Base-by-base conservation (phyloP, 1,140 invertebrate genomes). In the Ridgeia piscesae region DNA sequence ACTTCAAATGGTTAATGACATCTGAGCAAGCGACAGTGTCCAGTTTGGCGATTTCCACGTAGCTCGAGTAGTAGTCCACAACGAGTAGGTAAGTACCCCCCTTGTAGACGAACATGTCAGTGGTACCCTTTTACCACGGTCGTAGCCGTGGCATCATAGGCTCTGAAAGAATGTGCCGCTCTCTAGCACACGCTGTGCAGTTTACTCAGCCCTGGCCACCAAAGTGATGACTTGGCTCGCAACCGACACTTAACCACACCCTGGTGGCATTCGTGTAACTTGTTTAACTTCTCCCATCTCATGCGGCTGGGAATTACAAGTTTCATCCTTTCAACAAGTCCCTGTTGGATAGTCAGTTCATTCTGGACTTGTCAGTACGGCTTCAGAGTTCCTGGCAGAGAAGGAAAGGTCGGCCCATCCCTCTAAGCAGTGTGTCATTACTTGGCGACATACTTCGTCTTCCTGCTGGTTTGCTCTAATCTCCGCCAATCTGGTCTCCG, bases 121-220 rank as follows among this genome's bases (percentile, higher is more conserved):
- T 33, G 27, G 27, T 34, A 1, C 92, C 91, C 1, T 34, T 89
- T 88, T 93, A 58, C 92, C 92, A 93, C 48, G 91, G 92, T 58
- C 91, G 14, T 31, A 35, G 14, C 27, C 34, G 33, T 6, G 92
- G 33, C 9, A 89, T 33, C 31, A 93, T 33, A 6, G 91, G 33
- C 33, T 93, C n/a, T n/a, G n/a, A n/a, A n/a, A n/a, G n/a, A n/a
- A n/a, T n/a, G n/a, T n/a, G n/a, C n/a, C n/a, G n/a, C n/a, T n/a
- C n/a, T 91, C 92, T 91, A 8, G 88, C 33, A 58, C 93, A 94
- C 2, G 21, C 17, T 91, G 35, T 89, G 21, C 89, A 17, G 21
- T n/a, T 90, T 93, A 34, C 58, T 92, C 21, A 93, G 35, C 11
- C 92, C 93, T 31, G 93, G 93, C 94, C 93, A 94, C 92, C 92